Conservation (phyloP, 2,797 vertebrate species). For the Sebastes melanostomus region DNA sequence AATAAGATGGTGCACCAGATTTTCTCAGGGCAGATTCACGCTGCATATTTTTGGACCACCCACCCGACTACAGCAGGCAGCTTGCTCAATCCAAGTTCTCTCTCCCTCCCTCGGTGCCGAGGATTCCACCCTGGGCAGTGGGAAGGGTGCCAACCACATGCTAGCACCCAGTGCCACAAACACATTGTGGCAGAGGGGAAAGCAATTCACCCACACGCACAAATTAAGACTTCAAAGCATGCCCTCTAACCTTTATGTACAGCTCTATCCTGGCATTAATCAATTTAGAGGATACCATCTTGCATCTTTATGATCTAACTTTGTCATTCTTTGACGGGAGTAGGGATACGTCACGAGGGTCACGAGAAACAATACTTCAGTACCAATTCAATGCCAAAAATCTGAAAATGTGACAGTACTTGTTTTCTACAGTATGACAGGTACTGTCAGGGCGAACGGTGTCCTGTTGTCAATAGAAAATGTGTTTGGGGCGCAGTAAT, state of each 20-base stretch:
- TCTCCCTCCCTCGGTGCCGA: constrained; percentile 73
- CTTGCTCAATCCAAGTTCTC: constrained; percentile 69
- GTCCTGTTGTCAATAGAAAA: not conserved
- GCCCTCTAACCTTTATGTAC: constrained; percentile 1
- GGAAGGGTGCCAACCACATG: constrained; percentile 79
- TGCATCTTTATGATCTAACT: not conserved
- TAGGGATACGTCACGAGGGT: not conserved
- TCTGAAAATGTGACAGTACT: too few species aligned
- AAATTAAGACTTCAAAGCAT: constrained; percentile 23
- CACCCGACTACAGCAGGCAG: constrained; percentile 63
- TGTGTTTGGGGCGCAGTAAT: not conserved
- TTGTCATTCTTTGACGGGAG: not conserved
- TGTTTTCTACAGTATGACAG: not conserved
- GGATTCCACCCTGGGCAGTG: constrained; percentile 78
- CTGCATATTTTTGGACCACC: constrained; percentile 68
- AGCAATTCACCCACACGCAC: constrained; percentile 23
- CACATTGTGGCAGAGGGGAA: constrained; percentile 54
- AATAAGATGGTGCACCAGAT: constrained; percentile 17
- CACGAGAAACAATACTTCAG: not conserved
- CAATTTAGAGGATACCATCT: not conserved
- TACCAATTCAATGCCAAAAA: not conserved
- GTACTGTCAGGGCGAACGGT: not conserved
- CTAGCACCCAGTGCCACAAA: constrained; percentile 66
- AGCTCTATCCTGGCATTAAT: not conserved
- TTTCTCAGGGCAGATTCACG: constrained; percentile 40